These are phyloP conservation scores for Calameuta idolon DNA, from an alignment of 2,888 invertebrate genomes.

Conservation along the genomic window DNA sequence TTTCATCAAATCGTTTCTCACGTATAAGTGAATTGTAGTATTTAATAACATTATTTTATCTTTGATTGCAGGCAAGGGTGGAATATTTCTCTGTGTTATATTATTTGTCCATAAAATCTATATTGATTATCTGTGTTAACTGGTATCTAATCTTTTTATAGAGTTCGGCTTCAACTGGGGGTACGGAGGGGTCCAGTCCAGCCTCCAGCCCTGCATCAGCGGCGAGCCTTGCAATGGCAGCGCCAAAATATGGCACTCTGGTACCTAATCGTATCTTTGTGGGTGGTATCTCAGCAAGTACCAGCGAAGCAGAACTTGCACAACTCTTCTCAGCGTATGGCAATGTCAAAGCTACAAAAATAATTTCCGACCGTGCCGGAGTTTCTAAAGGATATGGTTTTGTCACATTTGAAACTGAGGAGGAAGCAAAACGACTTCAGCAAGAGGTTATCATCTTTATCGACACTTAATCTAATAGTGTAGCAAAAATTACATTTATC, in stretches of 20 bases:
- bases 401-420: constrained; percentile 88
- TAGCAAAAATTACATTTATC: not conserved
- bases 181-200: constrained; percentile 65
- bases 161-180: constrained; percentile 64
- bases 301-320: constrained; percentile 91
- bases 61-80: too few relatives aligned
- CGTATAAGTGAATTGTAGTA: not conserved
- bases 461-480: not conserved
- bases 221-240: constrained; percentile 62
- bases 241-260: constrained; percentile 76
- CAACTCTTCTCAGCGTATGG: constrained; percentile 92
- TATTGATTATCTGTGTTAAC: not conserved
- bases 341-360: constrained; percentile 91
- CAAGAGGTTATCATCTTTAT: constrained; percentile 71
- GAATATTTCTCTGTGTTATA: too few relatives aligned
- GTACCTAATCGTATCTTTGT: constrained; percentile 97
- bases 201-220: constrained; percentile 64
- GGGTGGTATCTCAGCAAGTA: constrained; percentile 93
- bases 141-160: constrained; percentile 21
- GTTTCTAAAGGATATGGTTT: constrained; percentile 95
- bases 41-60: not conserved
- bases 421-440: constrained; percentile 82
- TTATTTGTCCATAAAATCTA: not conserved
- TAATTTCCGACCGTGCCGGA: constrained; percentile 94
- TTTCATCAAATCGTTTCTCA: not conserved